These are phyloP conservation scores for Pogonomyrmex barbatus DNA, from an alignment of 1,140 invertebrate species.

Conservation along the genomic window DNA sequence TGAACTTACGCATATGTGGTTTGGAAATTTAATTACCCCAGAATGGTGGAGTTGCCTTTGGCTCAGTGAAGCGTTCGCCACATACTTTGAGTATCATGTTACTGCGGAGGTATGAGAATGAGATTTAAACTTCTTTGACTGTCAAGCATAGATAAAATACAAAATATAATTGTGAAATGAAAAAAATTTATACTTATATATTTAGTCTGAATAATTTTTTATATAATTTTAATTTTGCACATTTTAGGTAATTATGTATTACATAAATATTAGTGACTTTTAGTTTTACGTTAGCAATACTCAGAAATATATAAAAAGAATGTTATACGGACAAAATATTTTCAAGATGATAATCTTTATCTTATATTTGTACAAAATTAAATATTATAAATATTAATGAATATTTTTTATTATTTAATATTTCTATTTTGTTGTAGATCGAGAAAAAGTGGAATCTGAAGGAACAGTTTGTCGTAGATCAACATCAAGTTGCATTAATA, in stretches of 20 bases:
- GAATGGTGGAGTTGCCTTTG: slow-evolving; percentile 90
- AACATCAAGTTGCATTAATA: slow-evolving; percentile 73
- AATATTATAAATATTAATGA: neutral
- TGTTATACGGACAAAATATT: neutral
- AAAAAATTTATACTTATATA: neutral
- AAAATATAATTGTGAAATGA: neutral
- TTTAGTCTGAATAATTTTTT: too few species aligned
- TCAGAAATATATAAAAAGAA: neutral
- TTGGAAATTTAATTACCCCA: slow-evolving; percentile 89
- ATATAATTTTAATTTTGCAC: too few species aligned
- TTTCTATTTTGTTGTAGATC: slow-evolving; percentile 72
- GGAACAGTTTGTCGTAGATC: slow-evolving; percentile 85
- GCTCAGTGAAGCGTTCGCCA: slow-evolving; percentile 91
- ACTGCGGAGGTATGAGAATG: slow-evolving; percentile 75
- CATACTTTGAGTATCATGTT: slow-evolving; percentile 84
- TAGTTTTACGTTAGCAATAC: neutral
- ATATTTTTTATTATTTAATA: neutral
- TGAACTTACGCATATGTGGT: slow-evolving; percentile 91
- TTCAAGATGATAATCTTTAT: neutral
- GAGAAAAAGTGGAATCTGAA: slow-evolving; percentile 86
- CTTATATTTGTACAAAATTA: neutral
- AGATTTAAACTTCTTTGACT: neutral
- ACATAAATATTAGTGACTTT: too few species aligned
- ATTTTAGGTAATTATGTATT: too few species aligned
- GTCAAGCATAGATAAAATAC: too few species aligned